These are phyloP conservation scores for Diaperis boleti DNA, from an alignment of 2,888 invertebrate genomes.

Conservation along the genomic window DNA sequence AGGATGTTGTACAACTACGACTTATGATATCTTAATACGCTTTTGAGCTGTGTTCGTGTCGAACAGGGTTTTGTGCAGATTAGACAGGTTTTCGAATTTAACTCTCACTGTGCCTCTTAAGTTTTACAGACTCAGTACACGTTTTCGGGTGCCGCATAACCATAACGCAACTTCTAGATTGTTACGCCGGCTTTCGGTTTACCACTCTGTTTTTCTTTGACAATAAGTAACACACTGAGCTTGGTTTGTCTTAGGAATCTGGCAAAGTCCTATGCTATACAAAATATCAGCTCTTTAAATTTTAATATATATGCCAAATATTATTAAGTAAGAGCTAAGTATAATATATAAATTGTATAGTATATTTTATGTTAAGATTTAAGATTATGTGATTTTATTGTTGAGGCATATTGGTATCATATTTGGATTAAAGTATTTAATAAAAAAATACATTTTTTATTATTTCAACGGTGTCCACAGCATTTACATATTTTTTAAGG, in stretches of 20 bases:
- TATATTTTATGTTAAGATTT: constrained; percentile 53
- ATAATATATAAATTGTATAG: constrained; percentile 50
- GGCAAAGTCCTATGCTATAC: constrained; percentile 45
- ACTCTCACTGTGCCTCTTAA: constrained; percentile 39
- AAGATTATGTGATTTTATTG: constrained; percentile 52
- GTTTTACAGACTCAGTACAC: constrained; percentile 25
- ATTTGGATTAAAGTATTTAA: constrained; percentile 53
- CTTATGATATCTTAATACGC: constrained; percentile 47
- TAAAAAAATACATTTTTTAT: constrained; percentile 45
- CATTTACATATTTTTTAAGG: no score
- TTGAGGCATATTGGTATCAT: constrained; percentile 53
- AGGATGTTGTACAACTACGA: constrained; percentile 40
- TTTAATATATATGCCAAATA: constrained; percentile 51
- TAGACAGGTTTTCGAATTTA: constrained; percentile 24
- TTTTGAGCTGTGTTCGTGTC: constrained; percentile 51
- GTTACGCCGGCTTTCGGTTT: constrained; percentile 5
- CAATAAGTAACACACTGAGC: constrained; percentile 17
- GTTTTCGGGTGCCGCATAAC: constrained; percentile 1
- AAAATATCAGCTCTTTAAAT: constrained; percentile 49
- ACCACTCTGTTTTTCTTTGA: constrained; percentile 19
- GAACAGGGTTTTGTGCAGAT: constrained; percentile 52
- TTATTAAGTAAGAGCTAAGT: constrained; percentile 44
- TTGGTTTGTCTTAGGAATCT: constrained; percentile 37
- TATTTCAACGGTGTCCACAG: no score
- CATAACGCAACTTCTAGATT: not conserved